Conservation (phyloP, 2,888 invertebrate genomes). For the Zhengitettix transpicula region DNA sequence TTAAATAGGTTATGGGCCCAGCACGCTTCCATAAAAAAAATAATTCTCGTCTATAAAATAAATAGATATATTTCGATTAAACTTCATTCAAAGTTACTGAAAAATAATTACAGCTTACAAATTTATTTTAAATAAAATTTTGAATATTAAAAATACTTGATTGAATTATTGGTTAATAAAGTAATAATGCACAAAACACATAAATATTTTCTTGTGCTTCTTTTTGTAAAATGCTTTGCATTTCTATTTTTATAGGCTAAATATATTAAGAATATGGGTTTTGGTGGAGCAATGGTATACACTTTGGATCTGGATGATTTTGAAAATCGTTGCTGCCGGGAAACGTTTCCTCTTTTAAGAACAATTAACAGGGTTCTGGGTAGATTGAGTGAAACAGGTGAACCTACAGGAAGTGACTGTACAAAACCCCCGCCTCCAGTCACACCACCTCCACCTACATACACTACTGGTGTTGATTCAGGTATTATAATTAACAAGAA, state of each 20-base stretch:
- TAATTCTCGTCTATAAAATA: no score
- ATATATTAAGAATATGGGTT: constrained; percentile 53
- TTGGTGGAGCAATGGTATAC: constrained; percentile 75
- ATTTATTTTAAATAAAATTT: no score
- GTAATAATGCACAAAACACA: no score
- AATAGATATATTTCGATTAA: no score
- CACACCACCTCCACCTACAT: constrained; percentile 58
- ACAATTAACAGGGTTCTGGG: constrained; percentile 64
- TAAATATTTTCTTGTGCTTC: no score
- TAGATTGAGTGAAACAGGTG: constrained; percentile 16
- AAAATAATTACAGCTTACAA: no score
- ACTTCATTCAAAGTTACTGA: no score
- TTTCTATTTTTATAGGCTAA: constrained; percentile 32
- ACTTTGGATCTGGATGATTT: constrained; percentile 80
- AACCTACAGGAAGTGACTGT: constrained; percentile 38
- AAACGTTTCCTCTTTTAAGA: constrained; percentile 59
- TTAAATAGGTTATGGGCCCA: no score
- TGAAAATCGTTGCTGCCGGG: constrained; percentile 54
- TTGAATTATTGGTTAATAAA: no score
- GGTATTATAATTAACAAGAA: constrained; percentile 18
- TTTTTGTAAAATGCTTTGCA: no score
- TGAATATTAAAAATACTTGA: no score
- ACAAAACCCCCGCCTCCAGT: constrained; percentile 51
- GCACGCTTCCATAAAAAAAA: no score
- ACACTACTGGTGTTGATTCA: constrained; percentile 49